Conservation (phyloP, 2,113 vertebrate genomes). For the Odocoileus virginianus region DNA sequence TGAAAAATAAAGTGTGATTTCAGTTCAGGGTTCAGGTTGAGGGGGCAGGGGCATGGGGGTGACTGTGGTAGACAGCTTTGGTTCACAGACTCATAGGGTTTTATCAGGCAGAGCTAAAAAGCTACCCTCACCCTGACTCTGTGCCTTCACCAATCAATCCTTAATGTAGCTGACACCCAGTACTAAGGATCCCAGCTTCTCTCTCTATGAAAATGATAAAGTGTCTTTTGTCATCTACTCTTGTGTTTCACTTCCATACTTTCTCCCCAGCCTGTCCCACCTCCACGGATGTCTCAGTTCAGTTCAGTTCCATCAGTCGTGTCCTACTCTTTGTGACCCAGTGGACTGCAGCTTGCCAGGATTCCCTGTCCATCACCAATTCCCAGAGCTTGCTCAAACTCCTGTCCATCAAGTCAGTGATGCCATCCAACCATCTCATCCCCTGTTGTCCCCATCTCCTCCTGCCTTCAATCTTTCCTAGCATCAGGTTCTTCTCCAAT, state of each 20-base stretch:
- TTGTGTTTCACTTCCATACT: neutral
- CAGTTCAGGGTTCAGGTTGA: neutral
- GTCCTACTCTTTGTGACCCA: neutral
- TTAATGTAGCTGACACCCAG: neutral
- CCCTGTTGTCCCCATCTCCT: neutral
- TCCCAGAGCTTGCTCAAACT: neutral
- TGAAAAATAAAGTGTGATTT: neutral
- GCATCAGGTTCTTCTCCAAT: neutral
- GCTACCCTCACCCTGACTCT: neutral
- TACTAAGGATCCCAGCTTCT: neutral
- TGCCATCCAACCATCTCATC: neutral
- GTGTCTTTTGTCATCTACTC: neutral
- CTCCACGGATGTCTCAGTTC: neutral
- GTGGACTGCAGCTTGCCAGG: neutral
- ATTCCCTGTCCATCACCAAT: neutral
- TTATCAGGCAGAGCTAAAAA: neutral
- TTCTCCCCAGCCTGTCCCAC: neutral
- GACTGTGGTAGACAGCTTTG: neutral
- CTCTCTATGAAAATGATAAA: neutral
- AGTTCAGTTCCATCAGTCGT: neutral
- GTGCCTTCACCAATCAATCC: neutral
- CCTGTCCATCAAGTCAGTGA: neutral
- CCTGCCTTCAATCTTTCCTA: neutral
- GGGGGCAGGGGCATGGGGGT: rapidly evolving
- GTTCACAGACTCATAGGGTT: neutral